Evolutionary conservation across 2,888 invertebrate species (phyloP), one percentile per base, ranked within the genome.

Genomic region (Hyposoter dolosus): DNA sequence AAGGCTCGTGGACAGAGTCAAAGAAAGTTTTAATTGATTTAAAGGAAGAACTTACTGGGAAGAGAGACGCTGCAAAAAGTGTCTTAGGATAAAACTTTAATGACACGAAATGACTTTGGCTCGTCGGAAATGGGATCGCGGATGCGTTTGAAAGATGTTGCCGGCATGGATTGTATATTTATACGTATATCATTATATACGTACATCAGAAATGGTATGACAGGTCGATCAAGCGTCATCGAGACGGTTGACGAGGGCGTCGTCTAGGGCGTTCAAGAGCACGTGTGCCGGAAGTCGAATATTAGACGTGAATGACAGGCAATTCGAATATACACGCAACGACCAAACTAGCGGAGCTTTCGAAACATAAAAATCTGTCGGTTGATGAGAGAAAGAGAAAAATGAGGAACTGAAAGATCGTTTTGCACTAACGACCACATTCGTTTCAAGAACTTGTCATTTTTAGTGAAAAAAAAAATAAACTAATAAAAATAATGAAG

Each of bases 211-310:
- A 81, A 68, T 50, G 56, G 72, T 80, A 74, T 88, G 88, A 87
- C 88, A 86, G 86, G 77, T 83, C 87, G 84, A 88, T 88, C 82
- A 86, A 82, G 84, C 85, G 83, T 83, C 82, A 88, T 83, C 82
- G 82, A 78, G 43, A n/a, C 56, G 45, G 78, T 53, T 78, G 74
- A 66, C 50, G 60, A 63, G 40, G 35, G 66, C 77, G 66, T 79
- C 71, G 79, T 80, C 83, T 47, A 71, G 71, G 71, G 76, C 72
- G 83, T 77, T 72, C 45, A 45, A 43, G 71, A 86, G 86, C 83
- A 83, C 86, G 83, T 83, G 86, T 77, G 86, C 83, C 83, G 86
- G 86, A 86, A 81, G 86, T 83, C 66, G 72, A 56, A 86, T 83
- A 86, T 86, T 83, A 83, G 40, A 40, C 79, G 80, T 68, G 80